Evolutionary conservation across 2,113 vertebrate species (phyloP).

Genomic region (Chloropsis cyanopogon): DNA sequence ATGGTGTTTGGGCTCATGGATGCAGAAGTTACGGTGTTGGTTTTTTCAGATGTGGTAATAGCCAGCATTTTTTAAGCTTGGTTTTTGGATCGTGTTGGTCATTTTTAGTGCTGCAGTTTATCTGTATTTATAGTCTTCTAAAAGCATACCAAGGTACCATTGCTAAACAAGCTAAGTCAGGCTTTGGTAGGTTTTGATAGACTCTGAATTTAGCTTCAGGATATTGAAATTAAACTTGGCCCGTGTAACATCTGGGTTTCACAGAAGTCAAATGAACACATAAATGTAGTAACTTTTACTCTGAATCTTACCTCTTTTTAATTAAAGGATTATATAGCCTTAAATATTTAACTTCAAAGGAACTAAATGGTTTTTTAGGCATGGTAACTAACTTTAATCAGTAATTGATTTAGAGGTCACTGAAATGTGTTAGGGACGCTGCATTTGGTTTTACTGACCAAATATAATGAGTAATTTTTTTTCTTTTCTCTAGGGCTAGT

Average conservation of each 20-base stretch:
- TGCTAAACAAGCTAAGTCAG: not conserved
- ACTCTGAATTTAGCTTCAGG: not conserved
- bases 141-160: not conserved
- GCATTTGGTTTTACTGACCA: not conserved
- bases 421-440: not conserved
- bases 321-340: not conserved
- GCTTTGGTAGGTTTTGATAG: not conserved
- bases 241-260: not conserved
- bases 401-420: not conserved
- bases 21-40: not conserved
- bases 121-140: not conserved
- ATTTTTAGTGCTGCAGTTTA: not conserved
- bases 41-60: not conserved
- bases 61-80: not conserved
- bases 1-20: not conserved
- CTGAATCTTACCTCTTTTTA: not conserved
- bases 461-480: conserved; percentile 6
- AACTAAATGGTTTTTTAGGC: not conserved
- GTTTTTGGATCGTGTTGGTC: not conserved
- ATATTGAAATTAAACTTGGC: not conserved
- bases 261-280: not conserved
- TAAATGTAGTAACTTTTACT: not conserved
- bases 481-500: conserved; percentile 83
- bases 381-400: not conserved
- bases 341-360: not conserved